Conservation (phyloP, 2,888 invertebrate species). For the Frankliniella fusca region DNA sequence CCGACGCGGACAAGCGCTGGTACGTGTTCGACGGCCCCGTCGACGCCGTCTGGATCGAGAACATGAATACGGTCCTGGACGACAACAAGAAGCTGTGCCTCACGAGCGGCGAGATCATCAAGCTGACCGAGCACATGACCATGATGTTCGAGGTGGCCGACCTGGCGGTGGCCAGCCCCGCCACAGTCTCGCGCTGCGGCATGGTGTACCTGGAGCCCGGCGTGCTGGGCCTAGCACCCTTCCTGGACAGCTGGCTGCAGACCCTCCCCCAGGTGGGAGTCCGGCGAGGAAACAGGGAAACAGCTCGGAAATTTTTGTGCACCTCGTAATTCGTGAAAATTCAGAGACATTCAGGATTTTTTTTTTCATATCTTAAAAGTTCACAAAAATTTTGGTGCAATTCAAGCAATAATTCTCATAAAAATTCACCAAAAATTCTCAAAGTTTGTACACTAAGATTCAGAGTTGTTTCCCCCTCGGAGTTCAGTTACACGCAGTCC, state of each 20-base stretch:
- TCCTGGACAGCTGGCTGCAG: conserved; percentile 68
- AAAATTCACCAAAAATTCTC: no score
- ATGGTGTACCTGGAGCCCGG: conserved; percentile 80
- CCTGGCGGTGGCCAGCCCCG: conserved; percentile 80
- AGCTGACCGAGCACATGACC: conserved; percentile 73
- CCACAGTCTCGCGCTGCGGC: conserved; percentile 84
- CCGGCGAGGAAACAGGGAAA: neutral
- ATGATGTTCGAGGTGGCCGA: conserved; percentile 91
- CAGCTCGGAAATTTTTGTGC: no score
- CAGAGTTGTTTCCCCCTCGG: no score
- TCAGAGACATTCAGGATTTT: no score
- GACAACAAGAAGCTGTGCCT: conserved; percentile 88
- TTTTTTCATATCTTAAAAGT: no score
- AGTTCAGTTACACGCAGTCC: no score
- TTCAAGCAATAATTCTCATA: no score
- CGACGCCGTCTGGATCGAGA: conserved; percentile 90
- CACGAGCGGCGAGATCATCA: conserved; percentile 86
- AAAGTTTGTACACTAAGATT: no score
- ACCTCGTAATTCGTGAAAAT: no score
- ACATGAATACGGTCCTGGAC: conserved; percentile 87
- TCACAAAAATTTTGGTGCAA: no score
- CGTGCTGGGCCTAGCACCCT: conserved; percentile 64
- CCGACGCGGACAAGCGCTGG: conserved; percentile 68
- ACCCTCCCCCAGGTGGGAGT: conserved; percentile 54
- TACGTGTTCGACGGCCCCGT: conserved; percentile 85